Evolutionary conservation across 2,888 invertebrate species (phyloP).

Genomic region (Caenorhabditis uteleia): DNA sequence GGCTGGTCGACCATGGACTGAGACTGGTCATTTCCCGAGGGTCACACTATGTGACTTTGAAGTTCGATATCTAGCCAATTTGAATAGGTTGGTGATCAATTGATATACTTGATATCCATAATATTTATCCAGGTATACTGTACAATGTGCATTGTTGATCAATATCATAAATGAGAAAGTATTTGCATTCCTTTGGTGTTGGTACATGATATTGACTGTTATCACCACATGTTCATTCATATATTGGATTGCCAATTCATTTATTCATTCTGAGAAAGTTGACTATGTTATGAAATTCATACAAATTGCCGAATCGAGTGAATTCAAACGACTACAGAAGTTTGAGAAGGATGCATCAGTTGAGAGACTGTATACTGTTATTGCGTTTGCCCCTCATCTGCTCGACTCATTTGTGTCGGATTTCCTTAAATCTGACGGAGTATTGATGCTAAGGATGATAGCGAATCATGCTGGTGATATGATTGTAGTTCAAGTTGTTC

Average conservation of each 20-base stretch:
- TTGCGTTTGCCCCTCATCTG: constrained; percentile 60
- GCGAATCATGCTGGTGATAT: constrained; percentile 68
- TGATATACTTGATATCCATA: neutral
- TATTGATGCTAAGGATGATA: constrained; percentile 66
- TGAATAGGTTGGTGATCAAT: constrained; percentile 52
- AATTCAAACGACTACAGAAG: constrained; percentile 40
- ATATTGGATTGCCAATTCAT: constrained; percentile 62
- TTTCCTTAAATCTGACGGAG: constrained; percentile 65
- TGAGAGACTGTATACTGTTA: constrained; percentile 50
- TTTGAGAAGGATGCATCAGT: constrained; percentile 42
- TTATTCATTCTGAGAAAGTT: constrained; percentile 60
- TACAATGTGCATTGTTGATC: constrained; percentile 68
- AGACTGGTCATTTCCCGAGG: constrained; percentile 67
- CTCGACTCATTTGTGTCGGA: constrained; percentile 60
- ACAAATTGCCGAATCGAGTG: constrained; percentile 54
- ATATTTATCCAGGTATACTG: constrained; percentile 61
- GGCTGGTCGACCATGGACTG: constrained; percentile 65
- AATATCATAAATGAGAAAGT: constrained; percentile 69
- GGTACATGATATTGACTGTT: constrained; percentile 64
- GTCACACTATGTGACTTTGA: constrained; percentile 68
- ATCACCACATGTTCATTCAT: constrained; percentile 63
- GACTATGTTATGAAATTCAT: constrained; percentile 66
- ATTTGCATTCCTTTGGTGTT: constrained; percentile 68
- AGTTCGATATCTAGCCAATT: constrained; percentile 67
- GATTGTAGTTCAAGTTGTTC: constrained; percentile 52